phyloP scores from a whole-genome alignment of 2,113 vertebrate genomes.

The Chlorodrepanis virens region DNA sequence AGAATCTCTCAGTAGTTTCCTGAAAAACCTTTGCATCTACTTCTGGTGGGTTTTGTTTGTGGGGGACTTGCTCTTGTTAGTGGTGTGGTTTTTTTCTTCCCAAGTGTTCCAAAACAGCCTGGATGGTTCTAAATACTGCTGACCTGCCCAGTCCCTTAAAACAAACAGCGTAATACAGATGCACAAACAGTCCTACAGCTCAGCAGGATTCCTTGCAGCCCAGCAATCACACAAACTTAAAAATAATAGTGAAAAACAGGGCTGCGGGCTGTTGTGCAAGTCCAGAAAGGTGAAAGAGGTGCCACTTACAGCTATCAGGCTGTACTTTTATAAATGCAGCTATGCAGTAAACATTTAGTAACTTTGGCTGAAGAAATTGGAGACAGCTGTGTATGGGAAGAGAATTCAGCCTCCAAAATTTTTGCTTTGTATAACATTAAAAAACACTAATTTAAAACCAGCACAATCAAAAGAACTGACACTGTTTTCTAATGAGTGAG shows the following conservation, averaged over 20 bases:
- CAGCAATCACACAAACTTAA: neutral
- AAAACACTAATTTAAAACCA: neutral
- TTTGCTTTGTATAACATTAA: neutral
- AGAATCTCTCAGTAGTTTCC: neutral
- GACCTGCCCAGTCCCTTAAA: neutral
- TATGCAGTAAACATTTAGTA: neutral
- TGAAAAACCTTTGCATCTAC: neutral
- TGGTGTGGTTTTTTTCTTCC: neutral
- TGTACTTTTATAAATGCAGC: neutral
- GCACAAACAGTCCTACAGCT: neutral
- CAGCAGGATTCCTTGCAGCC: neutral
- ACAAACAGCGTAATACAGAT: neutral
- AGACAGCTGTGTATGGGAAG: neutral
- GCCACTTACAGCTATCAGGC: neutral
- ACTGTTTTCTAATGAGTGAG: neutral
- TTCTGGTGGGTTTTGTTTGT: neutral
- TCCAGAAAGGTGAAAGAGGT: neutral
- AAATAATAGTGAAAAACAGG: neutral
- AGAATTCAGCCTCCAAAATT: neutral
- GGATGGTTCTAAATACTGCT: neutral
- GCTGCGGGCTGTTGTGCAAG: fast-evolving
- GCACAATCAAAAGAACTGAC: neutral
- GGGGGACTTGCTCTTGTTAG: fast-evolving
- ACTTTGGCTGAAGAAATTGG: neutral
- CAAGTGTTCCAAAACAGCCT: neutral